A percentile compares a stretch with the other conserved stretches of the same genome.
Conservation (phyloP, 2,888 invertebrate genomes). For the Atherix ibis region DNA sequence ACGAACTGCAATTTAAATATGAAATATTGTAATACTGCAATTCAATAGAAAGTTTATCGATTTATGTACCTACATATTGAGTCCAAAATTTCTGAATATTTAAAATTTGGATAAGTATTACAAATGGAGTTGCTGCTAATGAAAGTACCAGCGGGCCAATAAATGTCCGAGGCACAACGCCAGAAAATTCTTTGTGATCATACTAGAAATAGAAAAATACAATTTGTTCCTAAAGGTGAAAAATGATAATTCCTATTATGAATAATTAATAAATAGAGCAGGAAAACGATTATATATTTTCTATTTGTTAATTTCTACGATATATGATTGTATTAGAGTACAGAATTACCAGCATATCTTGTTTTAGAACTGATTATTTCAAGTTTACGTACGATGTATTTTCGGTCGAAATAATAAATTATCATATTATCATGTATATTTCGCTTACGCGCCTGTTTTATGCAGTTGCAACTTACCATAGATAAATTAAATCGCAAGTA, state of each 20-base stretch:
- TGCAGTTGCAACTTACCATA: slow-evolving; percentile 50
- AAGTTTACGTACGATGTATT: too few species aligned
- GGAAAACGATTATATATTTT: neutral
- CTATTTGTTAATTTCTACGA: too few species aligned
- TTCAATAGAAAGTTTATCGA: slow-evolving; percentile 2
- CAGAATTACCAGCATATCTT: too few species aligned
- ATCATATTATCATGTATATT: too few species aligned
- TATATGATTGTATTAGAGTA: too few species aligned
- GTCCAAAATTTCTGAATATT: slow-evolving; percentile 70
- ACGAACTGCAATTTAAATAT: slow-evolving; percentile 46
- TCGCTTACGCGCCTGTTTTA: too few species aligned
- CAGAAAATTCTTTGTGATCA: slow-evolving; percentile 94
- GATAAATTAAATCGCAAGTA: slow-evolving; percentile 72
- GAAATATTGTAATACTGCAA: slow-evolving; percentile 1
- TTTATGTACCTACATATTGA: slow-evolving; percentile 67
- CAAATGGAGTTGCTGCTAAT: slow-evolving; percentile 58
- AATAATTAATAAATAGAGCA: too few species aligned
- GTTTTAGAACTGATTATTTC: too few species aligned
- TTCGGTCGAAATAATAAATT: too few species aligned
- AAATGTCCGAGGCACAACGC: slow-evolving; percentile 95
- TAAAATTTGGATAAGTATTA: slow-evolving; percentile 46
- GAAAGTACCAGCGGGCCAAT: slow-evolving; percentile 78
- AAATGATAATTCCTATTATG: neutral
- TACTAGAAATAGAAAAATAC: slow-evolving; percentile 45
- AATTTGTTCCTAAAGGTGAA: neutral